These are phyloP conservation scores for Catostylus mosaicus DNA, from an alignment of 30 jellyfish, hydroid and myxozoan species.

Conservation along the genomic window DNA sequence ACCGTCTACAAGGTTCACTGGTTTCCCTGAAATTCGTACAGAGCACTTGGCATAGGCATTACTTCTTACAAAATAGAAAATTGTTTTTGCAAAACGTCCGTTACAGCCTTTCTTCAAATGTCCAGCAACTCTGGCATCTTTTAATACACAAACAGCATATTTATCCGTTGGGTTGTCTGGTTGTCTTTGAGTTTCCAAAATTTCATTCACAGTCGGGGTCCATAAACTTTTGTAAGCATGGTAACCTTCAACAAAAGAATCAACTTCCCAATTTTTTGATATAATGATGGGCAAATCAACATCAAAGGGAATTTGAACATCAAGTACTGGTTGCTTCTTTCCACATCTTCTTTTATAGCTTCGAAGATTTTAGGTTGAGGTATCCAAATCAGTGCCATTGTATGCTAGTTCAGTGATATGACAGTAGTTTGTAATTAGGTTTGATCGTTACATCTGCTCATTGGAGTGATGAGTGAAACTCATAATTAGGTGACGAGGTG, in stretches of 20 bases:
- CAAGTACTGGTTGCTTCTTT: neutral
- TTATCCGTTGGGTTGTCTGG: slow-evolving; percentile 34
- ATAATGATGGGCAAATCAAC: neutral
- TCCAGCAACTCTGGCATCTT: slow-evolving; percentile 28
- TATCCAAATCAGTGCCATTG: neutral
- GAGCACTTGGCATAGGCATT: neutral
- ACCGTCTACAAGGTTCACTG: neutral
- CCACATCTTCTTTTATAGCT: neutral
- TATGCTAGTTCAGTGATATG: neutral
- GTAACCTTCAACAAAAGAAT: slow-evolving; percentile 2
- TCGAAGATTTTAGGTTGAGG: neutral
- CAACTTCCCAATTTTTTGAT: neutral
- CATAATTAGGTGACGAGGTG: too few species aligned
- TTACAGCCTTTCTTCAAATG: slow-evolving; percentile 10
- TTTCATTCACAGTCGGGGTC: neutral
- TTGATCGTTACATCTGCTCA: neutral
- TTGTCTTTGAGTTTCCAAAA: neutral
- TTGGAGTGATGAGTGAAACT: too few species aligned
- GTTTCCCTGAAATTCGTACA: neutral
- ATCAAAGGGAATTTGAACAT: neutral
- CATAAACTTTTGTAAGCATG: neutral
- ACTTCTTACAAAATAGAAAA: slow-evolving; percentile 26
- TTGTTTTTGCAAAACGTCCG: slow-evolving; percentile 47
- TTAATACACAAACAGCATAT: slow-evolving; percentile 24
- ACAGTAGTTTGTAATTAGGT: too few species aligned